Conservation (phyloP, 2,113 vertebrate species). For the Platysteira castanea region DNA sequence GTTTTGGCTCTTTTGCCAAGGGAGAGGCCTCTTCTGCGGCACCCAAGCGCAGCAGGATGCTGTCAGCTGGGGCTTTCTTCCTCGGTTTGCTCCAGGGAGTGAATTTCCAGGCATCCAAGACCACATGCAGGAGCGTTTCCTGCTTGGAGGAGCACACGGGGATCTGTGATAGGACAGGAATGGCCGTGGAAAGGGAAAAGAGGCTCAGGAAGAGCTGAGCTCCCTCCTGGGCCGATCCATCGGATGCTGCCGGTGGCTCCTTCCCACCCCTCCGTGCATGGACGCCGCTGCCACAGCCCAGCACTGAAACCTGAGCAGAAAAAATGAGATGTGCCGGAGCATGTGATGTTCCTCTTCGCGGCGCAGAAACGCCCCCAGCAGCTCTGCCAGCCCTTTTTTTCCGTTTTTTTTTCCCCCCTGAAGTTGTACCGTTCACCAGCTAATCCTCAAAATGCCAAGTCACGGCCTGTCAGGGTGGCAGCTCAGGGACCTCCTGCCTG, state of each 20-base stretch:
- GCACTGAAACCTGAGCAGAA: slow-evolving; percentile 48
- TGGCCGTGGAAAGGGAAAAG: background rate
- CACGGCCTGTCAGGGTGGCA: background rate
- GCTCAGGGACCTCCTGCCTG: background rate
- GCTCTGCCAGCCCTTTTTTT: background rate
- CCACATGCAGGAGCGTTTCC: accelerated
- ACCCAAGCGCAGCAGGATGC: background rate
- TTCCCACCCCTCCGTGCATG: background rate
- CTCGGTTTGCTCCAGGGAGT: background rate
- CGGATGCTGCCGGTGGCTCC: background rate
- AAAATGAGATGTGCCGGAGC: background rate
- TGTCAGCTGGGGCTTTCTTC: background rate
- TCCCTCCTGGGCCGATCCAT: background rate
- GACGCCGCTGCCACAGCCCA: background rate
- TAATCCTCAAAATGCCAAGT: background rate
- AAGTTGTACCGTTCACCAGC: background rate
- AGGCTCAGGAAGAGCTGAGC: background rate
- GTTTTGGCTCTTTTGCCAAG: background rate
- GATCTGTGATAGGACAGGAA: background rate
- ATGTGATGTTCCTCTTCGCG: slow-evolving; percentile 4
- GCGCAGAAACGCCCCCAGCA: background rate
- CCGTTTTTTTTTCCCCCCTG: background rate
- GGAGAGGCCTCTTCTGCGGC: background rate
- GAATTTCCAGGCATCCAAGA: background rate
- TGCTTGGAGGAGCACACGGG: accelerated